A percentile compares a stretch with the other conserved stretches of the same genome.
These are phyloP conservation scores for Exocentrus adspersus DNA, from an alignment of 2,888 invertebrate species.

Conservation along the genomic window DNA sequence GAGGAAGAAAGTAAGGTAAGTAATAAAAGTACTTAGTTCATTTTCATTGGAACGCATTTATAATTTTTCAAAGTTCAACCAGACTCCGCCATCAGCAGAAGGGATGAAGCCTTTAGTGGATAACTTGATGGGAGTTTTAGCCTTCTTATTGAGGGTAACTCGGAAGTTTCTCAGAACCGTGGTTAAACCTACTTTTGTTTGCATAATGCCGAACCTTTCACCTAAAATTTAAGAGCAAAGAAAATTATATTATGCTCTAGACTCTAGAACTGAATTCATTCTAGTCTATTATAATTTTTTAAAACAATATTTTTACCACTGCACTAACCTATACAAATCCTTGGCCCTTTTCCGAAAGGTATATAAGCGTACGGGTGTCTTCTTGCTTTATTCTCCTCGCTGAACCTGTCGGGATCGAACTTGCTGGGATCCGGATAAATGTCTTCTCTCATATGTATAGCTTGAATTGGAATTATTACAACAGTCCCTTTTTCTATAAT, in stretches of 20 bases:
- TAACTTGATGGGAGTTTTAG: constrained; percentile 45
- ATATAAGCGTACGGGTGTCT: neutral
- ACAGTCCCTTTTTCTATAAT: constrained; percentile 48
- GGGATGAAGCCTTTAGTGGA: constrained; percentile 37
- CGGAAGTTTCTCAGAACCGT: constrained; percentile 48
- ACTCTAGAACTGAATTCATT: too few species aligned
- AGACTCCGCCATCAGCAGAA: constrained; percentile 44
- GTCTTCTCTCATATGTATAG: constrained; percentile 49
- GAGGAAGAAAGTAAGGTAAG: too few species aligned
- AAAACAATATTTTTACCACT: neutral
- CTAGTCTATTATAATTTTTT: too few species aligned
- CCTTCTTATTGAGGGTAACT: constrained; percentile 47
- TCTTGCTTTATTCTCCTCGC: constrained; percentile 41
- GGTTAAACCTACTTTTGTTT: constrained; percentile 54
- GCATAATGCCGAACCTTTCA: constrained; percentile 54
- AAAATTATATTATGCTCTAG: too few species aligned
- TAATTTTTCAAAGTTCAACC: constrained; percentile 24
- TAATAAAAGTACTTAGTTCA: too few species aligned
- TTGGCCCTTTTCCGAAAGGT: constrained; percentile 11
- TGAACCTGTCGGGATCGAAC: constrained; percentile 51
- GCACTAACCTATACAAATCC: constrained; percentile 42
- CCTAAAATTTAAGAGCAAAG: too few species aligned
- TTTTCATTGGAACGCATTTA: too few species aligned
- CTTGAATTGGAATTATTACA: constrained; percentile 50
- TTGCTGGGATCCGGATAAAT: constrained; percentile 43